Percentiles rank a stretch among this genome's conserved stretches.
Evolutionary conservation across 35 echinoderm and acorn worm genomes (phyloP).

Genomic region (Nesometra sesokonis): DNA sequence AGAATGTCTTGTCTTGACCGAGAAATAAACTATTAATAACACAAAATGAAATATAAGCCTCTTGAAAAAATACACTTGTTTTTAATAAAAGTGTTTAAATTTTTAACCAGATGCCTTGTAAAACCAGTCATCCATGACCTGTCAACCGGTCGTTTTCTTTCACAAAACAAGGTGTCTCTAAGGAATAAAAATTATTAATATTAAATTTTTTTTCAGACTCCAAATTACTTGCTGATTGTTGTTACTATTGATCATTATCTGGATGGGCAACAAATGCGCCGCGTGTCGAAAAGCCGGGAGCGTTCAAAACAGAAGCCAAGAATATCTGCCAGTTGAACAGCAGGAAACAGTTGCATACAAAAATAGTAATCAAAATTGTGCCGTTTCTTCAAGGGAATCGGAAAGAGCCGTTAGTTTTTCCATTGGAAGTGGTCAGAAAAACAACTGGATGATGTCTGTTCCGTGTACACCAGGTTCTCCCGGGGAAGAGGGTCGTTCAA

Average conservation of each 20-base stretch:
- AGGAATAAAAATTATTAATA: too few species aligned
- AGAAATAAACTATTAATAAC: too few species aligned
- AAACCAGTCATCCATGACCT: too few species aligned
- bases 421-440: constrained; percentile 11
- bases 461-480: not conserved
- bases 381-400: not conserved
- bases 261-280: not conserved
- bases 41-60: too few species aligned
- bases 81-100: too few species aligned
- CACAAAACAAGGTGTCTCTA: too few species aligned
- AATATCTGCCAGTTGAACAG: not conserved
- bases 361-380: not conserved
- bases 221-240: not conserved
- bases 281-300: not conserved
- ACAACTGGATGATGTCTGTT: not conserved
- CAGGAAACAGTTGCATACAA: not conserved
- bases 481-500: constrained; percentile 35
- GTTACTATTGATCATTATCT: not conserved
- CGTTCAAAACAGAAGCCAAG: not conserved
- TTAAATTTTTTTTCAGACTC: not conserved
- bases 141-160: too few species aligned
- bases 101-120: too few species aligned
- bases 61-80: too few species aligned
- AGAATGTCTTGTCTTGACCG: too few species aligned
- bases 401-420: not conserved